Percentiles rank a stretch among this genome's conserved stretches.
Evolutionary conservation across 2,797 vertebrate species (phyloP).

Genomic region (Apogon talboti): DNA sequence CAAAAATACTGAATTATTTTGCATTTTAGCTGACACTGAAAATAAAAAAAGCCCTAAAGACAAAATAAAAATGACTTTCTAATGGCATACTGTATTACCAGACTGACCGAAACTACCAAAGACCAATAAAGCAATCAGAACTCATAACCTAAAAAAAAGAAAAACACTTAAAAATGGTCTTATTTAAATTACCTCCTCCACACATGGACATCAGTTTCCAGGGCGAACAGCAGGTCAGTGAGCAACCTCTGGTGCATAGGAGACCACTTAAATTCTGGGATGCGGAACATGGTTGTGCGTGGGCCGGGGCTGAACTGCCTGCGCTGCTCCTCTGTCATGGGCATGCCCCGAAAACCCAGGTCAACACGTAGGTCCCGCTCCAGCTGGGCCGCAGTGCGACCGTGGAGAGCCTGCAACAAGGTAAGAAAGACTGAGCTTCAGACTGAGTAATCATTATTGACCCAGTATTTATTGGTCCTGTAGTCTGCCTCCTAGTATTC

Average conservation of each 20-base stretch:
- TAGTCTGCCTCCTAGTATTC: not conserved
- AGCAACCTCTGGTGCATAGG: conserved; percentile 98
- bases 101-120: not conserved
- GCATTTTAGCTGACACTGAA: too few relatives aligned
- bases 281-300: conserved; percentile 99
- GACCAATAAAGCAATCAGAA: not conserved
- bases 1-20: not conserved
- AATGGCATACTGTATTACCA: not conserved
- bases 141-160: not conserved
- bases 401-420: conserved; percentile 86
- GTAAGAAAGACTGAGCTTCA: not conserved
- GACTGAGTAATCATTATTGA: not conserved
- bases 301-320: conserved; percentile 98
- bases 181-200: conserved; percentile 92
- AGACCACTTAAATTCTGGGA: conserved; percentile 99
- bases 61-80: too few relatives aligned
- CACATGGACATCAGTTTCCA: conserved; percentile 97
- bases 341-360: conserved; percentile 96
- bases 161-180: not conserved
- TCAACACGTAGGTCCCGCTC: conserved; percentile 96
- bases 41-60: too few relatives aligned
- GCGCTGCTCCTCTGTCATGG: conserved; percentile 97
- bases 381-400: conserved; percentile 89
- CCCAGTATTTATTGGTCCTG: not conserved
- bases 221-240: conserved; percentile 96